Base-by-base conservation (phyloP, 2,797 vertebrate species). In the Petrocephalus schoutedeni region DNA sequence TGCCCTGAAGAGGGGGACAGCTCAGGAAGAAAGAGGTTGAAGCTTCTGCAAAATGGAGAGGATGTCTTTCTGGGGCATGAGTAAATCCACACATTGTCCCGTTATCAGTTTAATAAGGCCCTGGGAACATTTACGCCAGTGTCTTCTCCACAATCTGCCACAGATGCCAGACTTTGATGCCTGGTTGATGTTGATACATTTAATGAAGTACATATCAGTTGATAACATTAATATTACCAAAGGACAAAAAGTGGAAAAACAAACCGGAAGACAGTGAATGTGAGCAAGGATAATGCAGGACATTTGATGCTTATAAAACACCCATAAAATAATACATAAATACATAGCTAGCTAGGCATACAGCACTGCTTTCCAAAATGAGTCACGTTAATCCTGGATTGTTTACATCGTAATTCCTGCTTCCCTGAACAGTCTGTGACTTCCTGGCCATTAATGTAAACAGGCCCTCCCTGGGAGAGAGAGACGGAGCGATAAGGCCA, bases 401-500 rank as follows among this genome's bases (percentile, higher is more conserved):
- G 88, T 91, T 90, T 64, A 85, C 32, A 64, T 41, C 56, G n/a
- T 32, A 36, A 32, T 36, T 71, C 19, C 67, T 49, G 56, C 51
- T 74, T 53, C 54, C 51, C 53, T 19, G 92, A 90, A 91, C 91
- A 90, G 87, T 87, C 59, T 92, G 90, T 92, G 89, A 92, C 83
- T 87, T 89, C 71, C 87, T 85, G 87, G 89, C 56, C 56, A 58
- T 58, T 86, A 86, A 92, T 93, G 92, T 94, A 94, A 95, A 94
- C 91, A 92, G 90, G 90, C 88, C 90, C 91, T 91, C 90, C 89
- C 82, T 41, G 16, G 85, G 54, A 58, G 85, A 90, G 88, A 88
- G 80, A 89, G 88, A 88, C 90, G 87, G 84, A 41, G 6, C 93
- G 94, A 94, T 95, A 95, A 95, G 93, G 89, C 87, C 36, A 61